Base-by-base conservation (phyloP, 2,113 vertebrate species). In the Salminus brasiliensis region DNA sequence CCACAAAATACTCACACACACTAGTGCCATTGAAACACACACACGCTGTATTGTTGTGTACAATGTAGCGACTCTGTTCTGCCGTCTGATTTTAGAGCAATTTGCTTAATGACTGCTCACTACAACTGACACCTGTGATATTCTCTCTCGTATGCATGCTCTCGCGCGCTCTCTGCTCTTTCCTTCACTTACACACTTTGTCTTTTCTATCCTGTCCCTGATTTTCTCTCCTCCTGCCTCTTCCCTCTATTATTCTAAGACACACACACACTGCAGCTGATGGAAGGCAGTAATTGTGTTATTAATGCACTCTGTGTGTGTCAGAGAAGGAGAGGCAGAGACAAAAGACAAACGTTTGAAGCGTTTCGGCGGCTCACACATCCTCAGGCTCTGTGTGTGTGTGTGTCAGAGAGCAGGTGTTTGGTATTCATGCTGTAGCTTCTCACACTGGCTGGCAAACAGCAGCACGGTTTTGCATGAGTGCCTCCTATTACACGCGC, bases 391-490 rank as follows among this genome's bases (percentile, higher is more conserved):
- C 60, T 63, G n/a, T n/a, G n/a, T n/a, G n/a, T 15, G 32, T 23
- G 23, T 27, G n/a, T 27, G 34, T 66, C 45, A 25, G 47, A 73
- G 77, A 52, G 55, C 78, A 83, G 85, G 88, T 88, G 84, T 88
- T 88, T 89, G 82, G 86, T 86, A 87, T 88, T 87, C 88, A 86
- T 86, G 84, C 81, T 85, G 82, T 86, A 83, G 63, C 63, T 79
- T 52, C 34, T 80, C 45, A 55, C 10, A 30, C 43, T 55, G 32
- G 49, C 53, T 80, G 25, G 18, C 49, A 67, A 67, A 41, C 36
- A 30, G 65, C 65, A 67, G 8, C 25, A 23, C 39, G 41, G 39
- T 67, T 66, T 67, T 67, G 65, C 65, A 43, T 25, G 36, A 67
- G 65, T 67, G 63, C 34, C 36, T 43, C 25, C 65, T 41, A 43